Evolutionary conservation across 2,888 invertebrate species (phyloP).

Genomic region (Nomada fucata): DNA sequence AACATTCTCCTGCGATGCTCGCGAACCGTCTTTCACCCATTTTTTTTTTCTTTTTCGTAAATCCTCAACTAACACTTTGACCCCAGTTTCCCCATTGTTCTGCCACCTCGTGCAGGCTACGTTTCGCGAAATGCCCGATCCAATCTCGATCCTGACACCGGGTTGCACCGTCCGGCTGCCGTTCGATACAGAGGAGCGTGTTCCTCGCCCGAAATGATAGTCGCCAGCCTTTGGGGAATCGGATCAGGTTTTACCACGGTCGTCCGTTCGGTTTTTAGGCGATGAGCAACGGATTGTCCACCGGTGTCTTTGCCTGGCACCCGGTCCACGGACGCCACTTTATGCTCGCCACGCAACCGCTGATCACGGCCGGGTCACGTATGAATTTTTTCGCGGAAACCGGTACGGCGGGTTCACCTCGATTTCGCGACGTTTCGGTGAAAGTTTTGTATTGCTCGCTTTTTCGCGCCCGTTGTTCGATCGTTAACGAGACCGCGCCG

Average conservation of each 20-base stretch:
- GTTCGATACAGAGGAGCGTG: constrained; percentile 29
- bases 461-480: constrained; percentile 54
- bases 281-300: constrained; percentile 66
- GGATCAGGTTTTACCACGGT: constrained; percentile 75
- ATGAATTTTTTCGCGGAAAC: constrained; percentile 78
- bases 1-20: too few relatives aligned
- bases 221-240: constrained; percentile 74
- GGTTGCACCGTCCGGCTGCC: constrained; percentile 16
- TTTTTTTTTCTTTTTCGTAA: not conserved
- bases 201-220: constrained; percentile 62
- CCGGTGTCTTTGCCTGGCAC: constrained; percentile 70
- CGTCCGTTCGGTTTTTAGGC: constrained; percentile 64
- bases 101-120: not conserved
- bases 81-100: not conserved
- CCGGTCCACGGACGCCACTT: constrained; percentile 58
- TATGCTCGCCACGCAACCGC: constrained; percentile 51
- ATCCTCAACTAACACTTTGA: not conserved
- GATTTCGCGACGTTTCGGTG: constrained; percentile 74
- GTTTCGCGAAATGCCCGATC: constrained; percentile 18
- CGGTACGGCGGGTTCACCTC: constrained; percentile 76
- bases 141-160: constrained; percentile 40
- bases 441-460: constrained; percentile 60
- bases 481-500: constrained; percentile 50
- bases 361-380: constrained; percentile 73
- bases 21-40: not conserved